These are phyloP conservation scores for Halisarca cf. caerulea DNA, from an alignment of 37 sponge, comb jelly and placozoan species.

Conservation along the genomic window DNA sequence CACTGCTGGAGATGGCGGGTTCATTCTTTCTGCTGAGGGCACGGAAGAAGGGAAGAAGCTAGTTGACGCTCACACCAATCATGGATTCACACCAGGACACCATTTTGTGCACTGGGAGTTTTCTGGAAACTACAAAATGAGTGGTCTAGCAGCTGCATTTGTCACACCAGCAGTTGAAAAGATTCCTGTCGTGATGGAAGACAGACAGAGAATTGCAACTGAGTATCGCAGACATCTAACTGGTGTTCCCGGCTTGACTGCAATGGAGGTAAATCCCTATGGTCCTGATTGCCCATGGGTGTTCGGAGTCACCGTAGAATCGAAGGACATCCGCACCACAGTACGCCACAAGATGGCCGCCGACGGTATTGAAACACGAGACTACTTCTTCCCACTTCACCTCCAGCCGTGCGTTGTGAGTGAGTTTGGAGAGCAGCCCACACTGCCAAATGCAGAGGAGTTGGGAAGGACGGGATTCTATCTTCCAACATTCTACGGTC, in stretches of 20 bases:
- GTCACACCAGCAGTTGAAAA: constrained; percentile 36
- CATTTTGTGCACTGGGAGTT: constrained; percentile 63
- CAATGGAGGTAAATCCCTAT: constrained; percentile 34
- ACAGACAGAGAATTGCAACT: constrained; percentile 26
- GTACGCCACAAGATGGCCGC: constrained; percentile 41
- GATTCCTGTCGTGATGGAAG: constrained; percentile 39
- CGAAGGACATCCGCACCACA: neutral
- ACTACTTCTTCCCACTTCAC: constrained; percentile 65
- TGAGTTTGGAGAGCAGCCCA: neutral
- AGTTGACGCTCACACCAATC: constrained; percentile 44
- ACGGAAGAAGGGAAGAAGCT: neutral
- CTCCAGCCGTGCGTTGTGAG: constrained; percentile 42
- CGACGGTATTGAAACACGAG: constrained; percentile 57
- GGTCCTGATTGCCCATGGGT: constrained; percentile 63
- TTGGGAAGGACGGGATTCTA: constrained; percentile 54
- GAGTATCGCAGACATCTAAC: constrained; percentile 29
- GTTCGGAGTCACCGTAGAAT: constrained; percentile 47
- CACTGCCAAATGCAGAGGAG: constrained; percentile 50
- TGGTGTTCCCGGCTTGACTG: constrained; percentile 8
- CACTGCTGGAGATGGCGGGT: constrained; percentile 67
- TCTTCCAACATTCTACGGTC: constrained; percentile 44
- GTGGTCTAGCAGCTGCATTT: constrained; percentile 55
- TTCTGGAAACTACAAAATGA: constrained; percentile 70
- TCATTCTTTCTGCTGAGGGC: constrained; percentile 29
- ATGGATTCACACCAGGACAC: constrained; percentile 45